A percentile compares a stretch with the other conserved stretches of the same genome.
phyloP scores from a whole-genome alignment of 2,888 invertebrate species.

The Caenorhabditis uteleia region DNA sequence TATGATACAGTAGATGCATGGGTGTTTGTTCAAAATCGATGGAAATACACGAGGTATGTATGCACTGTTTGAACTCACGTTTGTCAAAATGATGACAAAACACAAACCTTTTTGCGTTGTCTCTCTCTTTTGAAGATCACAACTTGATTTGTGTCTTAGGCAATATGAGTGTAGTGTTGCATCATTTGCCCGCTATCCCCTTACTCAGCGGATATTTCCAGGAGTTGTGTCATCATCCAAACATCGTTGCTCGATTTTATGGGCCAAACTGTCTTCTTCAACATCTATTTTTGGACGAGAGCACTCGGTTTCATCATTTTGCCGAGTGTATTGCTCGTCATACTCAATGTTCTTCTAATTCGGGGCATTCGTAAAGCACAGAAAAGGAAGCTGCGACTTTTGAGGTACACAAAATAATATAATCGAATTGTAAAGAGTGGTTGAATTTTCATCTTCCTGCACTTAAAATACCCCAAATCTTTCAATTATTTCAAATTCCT shows the following conservation, averaged over 20 bases:
- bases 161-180: neutral
- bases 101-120: neutral
- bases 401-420: too few relatives aligned
- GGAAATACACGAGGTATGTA: constrained; percentile 48
- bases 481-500: neutral
- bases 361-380: constrained; percentile 85
- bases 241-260: constrained; percentile 53
- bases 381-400: constrained; percentile 80
- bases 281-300: constrained; percentile 79
- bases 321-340: constrained; percentile 86
- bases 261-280: constrained; percentile 79
- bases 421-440: too few relatives aligned
- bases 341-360: constrained; percentile 86
- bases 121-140: neutral
- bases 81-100: neutral
- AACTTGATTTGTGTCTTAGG: neutral
- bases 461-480: neutral
- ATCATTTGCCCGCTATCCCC: neutral
- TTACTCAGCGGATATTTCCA: constrained; percentile 23
- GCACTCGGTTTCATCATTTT: constrained; percentile 89
- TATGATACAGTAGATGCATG: constrained; percentile 75
- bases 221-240: constrained; percentile 58
- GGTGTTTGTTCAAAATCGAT: constrained; percentile 73
- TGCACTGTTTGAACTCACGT: neutral
- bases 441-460: too few relatives aligned